A percentile compares a stretch with the other conserved stretches of the same genome.
Conservation (phyloP, 2,888 invertebrate species). For the Agrochola litura region DNA sequence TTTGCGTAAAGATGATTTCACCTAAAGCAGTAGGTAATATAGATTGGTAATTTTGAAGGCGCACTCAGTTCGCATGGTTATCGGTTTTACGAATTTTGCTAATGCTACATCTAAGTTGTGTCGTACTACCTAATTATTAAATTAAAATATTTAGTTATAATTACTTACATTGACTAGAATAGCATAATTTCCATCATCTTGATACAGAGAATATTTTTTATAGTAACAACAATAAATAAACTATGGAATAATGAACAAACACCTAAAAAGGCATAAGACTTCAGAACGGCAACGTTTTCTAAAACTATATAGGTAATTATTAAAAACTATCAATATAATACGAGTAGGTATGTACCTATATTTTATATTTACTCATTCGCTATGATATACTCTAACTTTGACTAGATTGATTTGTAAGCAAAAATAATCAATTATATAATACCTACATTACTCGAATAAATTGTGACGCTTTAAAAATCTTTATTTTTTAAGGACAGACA, state of each 20-base stretch:
- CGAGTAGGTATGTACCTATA: neutral
- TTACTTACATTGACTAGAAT: constrained; percentile 3
- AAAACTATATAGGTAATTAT: constrained; percentile 41
- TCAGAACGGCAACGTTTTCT: constrained; percentile 57
- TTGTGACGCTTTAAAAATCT: constrained; percentile 7
- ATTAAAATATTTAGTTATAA: neutral
- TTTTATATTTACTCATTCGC: neutral
- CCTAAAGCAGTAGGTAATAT: too few relatives aligned
- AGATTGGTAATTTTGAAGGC: too few relatives aligned
- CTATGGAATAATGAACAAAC: constrained; percentile 39
- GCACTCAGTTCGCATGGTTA: too few relatives aligned
- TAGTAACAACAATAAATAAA: constrained; percentile 48
- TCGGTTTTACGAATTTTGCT: too few relatives aligned
- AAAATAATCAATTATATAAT: neutral
- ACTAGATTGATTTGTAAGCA: constrained; percentile 7
- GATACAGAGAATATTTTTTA: neutral
- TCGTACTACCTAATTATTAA: neutral
- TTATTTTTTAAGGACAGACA: constrained; percentile 4
- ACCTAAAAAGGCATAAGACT: constrained; percentile 61
- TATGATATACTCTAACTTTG: constrained; percentile 3
- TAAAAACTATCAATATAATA: constrained; percentile 39
- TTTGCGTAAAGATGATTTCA: too few relatives aligned
- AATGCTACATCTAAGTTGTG: too few relatives aligned
- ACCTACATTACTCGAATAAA: neutral
- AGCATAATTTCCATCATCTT: neutral